Evolutionary conservation across 2,113 vertebrate genomes (phyloP).

Genomic region (Agelaius tricolor): DNA sequence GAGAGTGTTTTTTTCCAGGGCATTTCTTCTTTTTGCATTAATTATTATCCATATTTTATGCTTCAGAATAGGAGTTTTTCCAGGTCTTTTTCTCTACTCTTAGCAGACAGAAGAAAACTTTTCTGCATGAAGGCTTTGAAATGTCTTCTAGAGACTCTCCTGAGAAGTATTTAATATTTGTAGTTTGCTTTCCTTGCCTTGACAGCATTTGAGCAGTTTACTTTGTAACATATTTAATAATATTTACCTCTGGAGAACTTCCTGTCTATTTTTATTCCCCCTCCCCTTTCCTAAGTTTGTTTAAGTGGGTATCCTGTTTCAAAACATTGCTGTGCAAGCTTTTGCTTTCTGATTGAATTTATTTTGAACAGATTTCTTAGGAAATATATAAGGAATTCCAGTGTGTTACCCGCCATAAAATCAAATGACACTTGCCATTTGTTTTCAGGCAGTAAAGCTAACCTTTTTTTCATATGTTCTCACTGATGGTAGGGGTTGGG

Average conservation of each 20-base stretch:
- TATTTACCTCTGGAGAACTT: constrained; percentile 3
- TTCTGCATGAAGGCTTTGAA: not conserved
- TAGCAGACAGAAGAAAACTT: constrained; percentile 9
- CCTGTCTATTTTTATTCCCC: not conserved
- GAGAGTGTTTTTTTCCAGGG: constrained; percentile 6
- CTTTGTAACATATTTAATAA: not conserved
- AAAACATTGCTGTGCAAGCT: not conserved
- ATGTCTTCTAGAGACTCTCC: not conserved
- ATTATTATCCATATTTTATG: not conserved
- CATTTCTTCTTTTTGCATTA: not conserved
- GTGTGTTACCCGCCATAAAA: not conserved
- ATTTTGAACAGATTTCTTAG: not conserved
- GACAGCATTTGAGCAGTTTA: constrained; percentile 9
- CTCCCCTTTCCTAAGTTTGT: not conserved
- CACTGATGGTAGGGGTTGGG: not conserved
- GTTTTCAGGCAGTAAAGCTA: constrained; percentile 17
- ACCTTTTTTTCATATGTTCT: not conserved
- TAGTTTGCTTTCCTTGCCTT: constrained; percentile 6
- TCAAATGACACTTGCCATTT: not conserved
- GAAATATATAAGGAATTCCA: not conserved
- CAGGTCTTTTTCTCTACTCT: not conserved
- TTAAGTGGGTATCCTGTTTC: constrained; percentile 9
- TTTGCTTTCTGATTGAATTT: constrained; percentile 2
- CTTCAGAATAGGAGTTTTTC: not conserved
- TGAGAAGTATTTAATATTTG: not conserved